Evolutionary conservation across 2,888 invertebrate genomes (phyloP), one percentile per base, ranked within the genome.

Genomic region (Drosophila melanosoma): DNA sequence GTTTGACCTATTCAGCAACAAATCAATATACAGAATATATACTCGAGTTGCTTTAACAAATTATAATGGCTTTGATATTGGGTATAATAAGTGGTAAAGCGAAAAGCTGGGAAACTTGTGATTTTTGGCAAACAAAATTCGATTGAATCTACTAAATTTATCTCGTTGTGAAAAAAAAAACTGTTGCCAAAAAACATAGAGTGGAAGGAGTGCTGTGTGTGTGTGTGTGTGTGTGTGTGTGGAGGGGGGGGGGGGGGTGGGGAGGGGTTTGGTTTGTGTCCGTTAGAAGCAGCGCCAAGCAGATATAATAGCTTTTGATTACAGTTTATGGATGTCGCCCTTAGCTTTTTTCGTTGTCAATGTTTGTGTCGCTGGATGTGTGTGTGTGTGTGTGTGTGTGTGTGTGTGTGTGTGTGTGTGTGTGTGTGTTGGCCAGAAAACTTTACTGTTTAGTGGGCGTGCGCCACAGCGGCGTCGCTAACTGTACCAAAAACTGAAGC

Each of bases 281-380:
- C 69, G 58, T 48, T 49, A 53, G 69, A 58, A 63, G 56, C 69
- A 72, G 53, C 69, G 80, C 76, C 85, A 81, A 81, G 77, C 81
- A 86, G 78, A 88, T 86, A 87, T 87, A 87, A 87, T 87, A 82
- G 87, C 87, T 87, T 87, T 87, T 87, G 87, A 87, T 87, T 87
- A 88, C 88, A 87, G 87, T 87, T 88, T 87, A 87, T 87, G 84
- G 84, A 83, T 86, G 87, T 88, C 88, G 87, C 87, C 88, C 82
- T 80, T 84, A 80, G 87, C 88, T 76, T 67, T 68, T 71, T 65
- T 12, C 17, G 23, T 40, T 29, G 23, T 40, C 15, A 29, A n/a
- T 40, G n/a, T 36, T 2, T 51, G 38, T 65, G 45, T 65, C 42
- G 64, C 26, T 66, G 56, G 20, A 7, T 66, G 38, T 63, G 3